Conservation (phyloP, 2,113 vertebrate genomes). For the Corythornis madagascariensis region DNA sequence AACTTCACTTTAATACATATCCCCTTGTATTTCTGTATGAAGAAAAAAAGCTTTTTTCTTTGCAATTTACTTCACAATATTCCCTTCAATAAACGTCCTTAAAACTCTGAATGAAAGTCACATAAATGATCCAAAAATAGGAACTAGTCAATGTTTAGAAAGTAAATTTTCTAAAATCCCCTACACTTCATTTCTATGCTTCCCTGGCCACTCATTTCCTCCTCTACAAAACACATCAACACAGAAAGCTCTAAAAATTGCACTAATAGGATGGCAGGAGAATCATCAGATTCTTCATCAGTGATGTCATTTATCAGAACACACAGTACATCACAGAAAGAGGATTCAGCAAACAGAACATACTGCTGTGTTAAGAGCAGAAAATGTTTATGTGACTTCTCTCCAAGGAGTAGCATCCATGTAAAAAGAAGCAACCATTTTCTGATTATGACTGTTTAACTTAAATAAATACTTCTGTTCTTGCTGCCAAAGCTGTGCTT, state of each 20-base stretch:
- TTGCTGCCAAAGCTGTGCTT: neutral
- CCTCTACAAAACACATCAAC: neutral
- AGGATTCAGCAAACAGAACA: neutral
- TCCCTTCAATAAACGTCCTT: neutral
- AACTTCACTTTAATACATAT: conserved; percentile 8
- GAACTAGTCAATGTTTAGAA: neutral
- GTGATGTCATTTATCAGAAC: neutral
- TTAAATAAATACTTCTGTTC: neutral
- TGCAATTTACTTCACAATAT: conserved; percentile 1
- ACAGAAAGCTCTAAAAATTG: neutral
- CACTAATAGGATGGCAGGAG: neutral
- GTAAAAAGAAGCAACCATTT: neutral
- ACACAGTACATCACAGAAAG: neutral
- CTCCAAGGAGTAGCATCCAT: neutral
- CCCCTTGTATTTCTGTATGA: neutral
- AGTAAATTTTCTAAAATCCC: neutral
- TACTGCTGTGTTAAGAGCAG: neutral
- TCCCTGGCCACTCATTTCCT: neutral
- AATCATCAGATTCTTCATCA: neutral
- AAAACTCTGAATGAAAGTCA: neutral
- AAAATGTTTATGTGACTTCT: neutral
- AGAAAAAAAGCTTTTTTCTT: conserved; percentile 20
- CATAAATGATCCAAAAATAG: neutral
- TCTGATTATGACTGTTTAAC: neutral
- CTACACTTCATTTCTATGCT: neutral